Evolutionary conservation across 2,888 invertebrate genomes (phyloP).

Genomic region (Nomada lathburiana): DNA sequence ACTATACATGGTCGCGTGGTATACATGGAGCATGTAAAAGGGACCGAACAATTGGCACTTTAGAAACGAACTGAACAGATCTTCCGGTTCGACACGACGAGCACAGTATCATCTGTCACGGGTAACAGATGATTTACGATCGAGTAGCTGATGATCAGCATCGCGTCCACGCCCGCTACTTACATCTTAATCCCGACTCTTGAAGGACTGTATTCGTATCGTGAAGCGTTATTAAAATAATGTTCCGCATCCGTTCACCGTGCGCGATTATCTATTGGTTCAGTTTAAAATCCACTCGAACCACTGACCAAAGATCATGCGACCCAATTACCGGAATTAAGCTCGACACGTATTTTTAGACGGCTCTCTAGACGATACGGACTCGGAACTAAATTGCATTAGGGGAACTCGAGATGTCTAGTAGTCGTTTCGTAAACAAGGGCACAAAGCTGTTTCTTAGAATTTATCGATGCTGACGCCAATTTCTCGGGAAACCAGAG

Average conservation of each 20-base stretch:
- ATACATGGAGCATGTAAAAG: too few relatives aligned
- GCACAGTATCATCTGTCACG: conserved; percentile 18
- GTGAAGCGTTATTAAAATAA: conserved; percentile 55
- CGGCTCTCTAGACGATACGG: conserved; percentile 15
- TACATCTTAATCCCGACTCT: conserved; percentile 15
- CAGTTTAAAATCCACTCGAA: conserved; percentile 12
- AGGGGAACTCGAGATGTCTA: conserved; percentile 14
- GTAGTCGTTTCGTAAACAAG: background rate
- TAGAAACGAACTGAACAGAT: background rate
- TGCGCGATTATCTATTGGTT: conserved; percentile 12
- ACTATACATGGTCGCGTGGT: too few relatives aligned
- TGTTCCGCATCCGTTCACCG: conserved; percentile 49
- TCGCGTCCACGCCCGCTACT: background rate
- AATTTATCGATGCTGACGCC: background rate
- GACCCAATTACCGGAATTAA: conserved; percentile 53
- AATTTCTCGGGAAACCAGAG: background rate
- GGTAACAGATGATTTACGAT: conserved; percentile 36
- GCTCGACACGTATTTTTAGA: conserved; percentile 49
- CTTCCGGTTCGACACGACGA: background rate
- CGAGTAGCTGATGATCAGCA: background rate
- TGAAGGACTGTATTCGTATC: conserved; percentile 34
- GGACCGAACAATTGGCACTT: background rate
- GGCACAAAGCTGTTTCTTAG: background rate
- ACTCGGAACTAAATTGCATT: conserved; percentile 3
- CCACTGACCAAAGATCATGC: conserved; percentile 29